Evolutionary conservation across 2,888 invertebrate species (phyloP).

Genomic region (Resseliella maxima): DNA sequence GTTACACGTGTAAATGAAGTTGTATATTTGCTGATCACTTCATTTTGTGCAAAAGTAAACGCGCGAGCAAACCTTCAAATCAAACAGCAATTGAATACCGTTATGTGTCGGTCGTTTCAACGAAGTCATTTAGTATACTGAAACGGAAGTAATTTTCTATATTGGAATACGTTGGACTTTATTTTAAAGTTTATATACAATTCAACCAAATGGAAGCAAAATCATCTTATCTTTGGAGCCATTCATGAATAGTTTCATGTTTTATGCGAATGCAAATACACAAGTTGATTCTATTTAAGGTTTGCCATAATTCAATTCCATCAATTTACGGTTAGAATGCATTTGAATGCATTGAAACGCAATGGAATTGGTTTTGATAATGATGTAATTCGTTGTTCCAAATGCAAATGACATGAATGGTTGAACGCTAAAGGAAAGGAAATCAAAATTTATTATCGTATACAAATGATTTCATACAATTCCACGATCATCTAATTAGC

Average conservation of each 20-base stretch:
- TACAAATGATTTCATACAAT: conserved; percentile 2
- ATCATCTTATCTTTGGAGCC: neutral
- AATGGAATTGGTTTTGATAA: conserved; percentile 45
- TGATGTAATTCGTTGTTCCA: neutral
- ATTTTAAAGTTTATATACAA: neutral
- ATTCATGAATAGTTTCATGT: neutral
- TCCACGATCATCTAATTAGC: conserved; percentile 38
- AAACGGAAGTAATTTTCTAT: neutral
- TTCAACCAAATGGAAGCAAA: neutral
- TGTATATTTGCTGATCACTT: neutral
- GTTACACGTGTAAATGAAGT: conserved; percentile 5
- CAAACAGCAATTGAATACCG: neutral
- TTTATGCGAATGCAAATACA: neutral
- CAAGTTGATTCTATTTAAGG: neutral
- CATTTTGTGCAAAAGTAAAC: neutral
- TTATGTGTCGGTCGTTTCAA: neutral
- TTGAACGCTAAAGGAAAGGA: neutral
- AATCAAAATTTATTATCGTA: conserved; percentile 14
- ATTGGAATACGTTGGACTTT: neutral
- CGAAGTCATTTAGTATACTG: neutral
- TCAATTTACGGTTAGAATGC: conserved; percentile 44
- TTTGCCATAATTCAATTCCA: conserved; percentile 14
- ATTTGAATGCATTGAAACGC: neutral
- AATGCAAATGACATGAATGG: neutral
- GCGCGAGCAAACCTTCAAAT: neutral